phyloP scores from a whole-genome alignment of 2,113 vertebrate genomes.

The Phocoena sinus region DNA sequence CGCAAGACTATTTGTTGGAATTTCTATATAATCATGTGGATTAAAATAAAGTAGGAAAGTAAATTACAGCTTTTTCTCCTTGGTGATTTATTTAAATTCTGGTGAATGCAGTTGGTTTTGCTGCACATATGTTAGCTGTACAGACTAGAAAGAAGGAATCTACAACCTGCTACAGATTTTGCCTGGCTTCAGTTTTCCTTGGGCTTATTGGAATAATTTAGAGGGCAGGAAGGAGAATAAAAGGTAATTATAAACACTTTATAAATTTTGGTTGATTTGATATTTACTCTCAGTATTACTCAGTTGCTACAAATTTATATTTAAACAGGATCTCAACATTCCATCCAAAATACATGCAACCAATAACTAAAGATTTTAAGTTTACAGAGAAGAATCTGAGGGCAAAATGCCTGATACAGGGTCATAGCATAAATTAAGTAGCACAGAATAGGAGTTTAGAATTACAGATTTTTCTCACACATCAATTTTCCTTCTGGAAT shows the following conservation, averaged over 20 bases:
- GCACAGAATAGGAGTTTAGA: not conserved
- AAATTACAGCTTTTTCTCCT: conserved; percentile 1
- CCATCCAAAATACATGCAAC: not conserved
- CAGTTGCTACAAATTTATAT: not conserved
- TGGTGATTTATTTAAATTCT: conserved; percentile 41
- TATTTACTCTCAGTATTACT: conserved; percentile 15
- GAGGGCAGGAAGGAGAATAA: conserved; percentile 19
- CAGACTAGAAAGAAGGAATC: not conserved
- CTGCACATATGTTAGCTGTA: not conserved
- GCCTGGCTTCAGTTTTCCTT: not conserved
- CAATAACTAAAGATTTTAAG: not conserved
- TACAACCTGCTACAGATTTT: conserved; percentile 4
- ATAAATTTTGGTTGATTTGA: conserved; percentile 12
- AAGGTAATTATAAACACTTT: not conserved
- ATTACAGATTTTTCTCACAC: not conserved
- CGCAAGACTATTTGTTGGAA: not conserved
- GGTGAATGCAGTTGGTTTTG: conserved; percentile 23
- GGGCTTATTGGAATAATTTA: not conserved
- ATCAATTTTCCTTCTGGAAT: not conserved
- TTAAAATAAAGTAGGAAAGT: conserved; percentile 31
- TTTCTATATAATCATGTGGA: not conserved
- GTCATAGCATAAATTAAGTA: not conserved
- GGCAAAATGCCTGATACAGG: not conserved
- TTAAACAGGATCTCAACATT: not conserved
- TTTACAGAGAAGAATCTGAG: not conserved